Evolutionary conservation across 2,797 vertebrate genomes (phyloP), one percentile per base, ranked within the genome.

Genomic region (Sebastes diaconus): DNA sequence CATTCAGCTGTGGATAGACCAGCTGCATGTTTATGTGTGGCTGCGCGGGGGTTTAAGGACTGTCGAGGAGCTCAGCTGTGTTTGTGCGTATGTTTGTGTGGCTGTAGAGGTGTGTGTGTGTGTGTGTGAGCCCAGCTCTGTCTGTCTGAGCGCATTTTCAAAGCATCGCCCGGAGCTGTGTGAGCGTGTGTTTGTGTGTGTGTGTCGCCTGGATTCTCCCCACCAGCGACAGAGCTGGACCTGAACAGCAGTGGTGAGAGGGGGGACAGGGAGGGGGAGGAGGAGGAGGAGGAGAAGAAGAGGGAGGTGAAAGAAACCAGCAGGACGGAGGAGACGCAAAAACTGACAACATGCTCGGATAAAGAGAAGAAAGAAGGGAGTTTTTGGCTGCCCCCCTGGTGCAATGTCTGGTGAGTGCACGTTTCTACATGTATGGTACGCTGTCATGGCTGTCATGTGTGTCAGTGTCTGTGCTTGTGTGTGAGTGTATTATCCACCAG

Each of bases 321-420:
- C 70, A 68, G 72, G 80, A 89, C 81, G 0, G 73, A 87, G 66
- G 83, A 86, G 42, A 80, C 77, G 81, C 87, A 91, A 78, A 83
- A 85, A 78, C 70, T 73, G 82, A 75, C 81, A 91, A 73, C 79
- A 91, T 93, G 93, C 90, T 86, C 1, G 75, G 83, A 87, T 94
- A 92, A 93, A 88, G 69, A 68, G 76, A 90, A 87, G 71, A 93
- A 90, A 69, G 77, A 84, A 46, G 63, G 39, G 77, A 89, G 79
- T 81, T 83, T 90, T 70, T 84, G 89, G 88, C 90, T 92, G 80
- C 91, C 87, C 82, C 84, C 68, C 82, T 87, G 91, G 91, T 94
- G 87, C 93, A 94, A 95, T 95, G 94, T 93, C 88, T 93, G 94
- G 94, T 95, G 88, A 95, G 94, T 94, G 81, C 60, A 80, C 13